Evolutionary conservation across 2,888 invertebrate genomes (phyloP).

Genomic region (Melanargia galathea): DNA sequence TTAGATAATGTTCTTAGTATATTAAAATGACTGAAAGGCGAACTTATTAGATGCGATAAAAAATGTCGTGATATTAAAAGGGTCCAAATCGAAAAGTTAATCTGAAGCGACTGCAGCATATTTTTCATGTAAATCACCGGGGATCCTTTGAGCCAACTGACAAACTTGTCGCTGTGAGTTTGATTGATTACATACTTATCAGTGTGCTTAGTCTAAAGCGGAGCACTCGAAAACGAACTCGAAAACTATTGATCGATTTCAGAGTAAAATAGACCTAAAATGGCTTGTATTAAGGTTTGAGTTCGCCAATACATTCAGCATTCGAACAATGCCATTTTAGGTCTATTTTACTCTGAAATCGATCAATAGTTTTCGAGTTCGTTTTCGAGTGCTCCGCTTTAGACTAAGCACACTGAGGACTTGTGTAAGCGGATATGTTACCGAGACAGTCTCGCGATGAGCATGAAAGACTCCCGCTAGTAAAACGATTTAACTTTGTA

Average conservation of each 20-base stretch:
- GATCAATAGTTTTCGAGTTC: too few species aligned
- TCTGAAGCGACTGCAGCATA: constrained; percentile 42
- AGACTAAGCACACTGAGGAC: too few species aligned
- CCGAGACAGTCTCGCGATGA: constrained; percentile 11
- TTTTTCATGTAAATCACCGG: constrained; percentile 48
- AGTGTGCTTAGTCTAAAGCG: too few species aligned
- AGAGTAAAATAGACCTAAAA: too few species aligned
- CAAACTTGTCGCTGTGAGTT: constrained; percentile 50
- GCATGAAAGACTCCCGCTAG: constrained; percentile 1
- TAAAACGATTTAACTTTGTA: constrained; percentile 13
- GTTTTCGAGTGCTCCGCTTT: too few species aligned
- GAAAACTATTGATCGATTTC: too few species aligned
- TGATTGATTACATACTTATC: constrained; percentile 57
- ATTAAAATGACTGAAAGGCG: constrained; percentile 3
- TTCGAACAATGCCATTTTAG: too few species aligned
- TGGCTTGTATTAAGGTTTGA: too few species aligned
- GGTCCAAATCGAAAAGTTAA: constrained; percentile 43
- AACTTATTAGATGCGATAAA: constrained; percentile 26
- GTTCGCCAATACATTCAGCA: too few species aligned
- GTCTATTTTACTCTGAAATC: too few species aligned
- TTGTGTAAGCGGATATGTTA: constrained; percentile 25
- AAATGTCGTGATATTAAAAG: constrained; percentile 28
- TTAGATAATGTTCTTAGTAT: neutral
- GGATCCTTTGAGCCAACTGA: constrained; percentile 50
- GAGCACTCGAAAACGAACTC: too few species aligned